A percentile compares a stretch with the other conserved stretches of the same genome.
These are phyloP conservation scores for Lepisosteus oculatus DNA, from an alignment of 2,113 vertebrate species.

Conservation along the genomic window DNA sequence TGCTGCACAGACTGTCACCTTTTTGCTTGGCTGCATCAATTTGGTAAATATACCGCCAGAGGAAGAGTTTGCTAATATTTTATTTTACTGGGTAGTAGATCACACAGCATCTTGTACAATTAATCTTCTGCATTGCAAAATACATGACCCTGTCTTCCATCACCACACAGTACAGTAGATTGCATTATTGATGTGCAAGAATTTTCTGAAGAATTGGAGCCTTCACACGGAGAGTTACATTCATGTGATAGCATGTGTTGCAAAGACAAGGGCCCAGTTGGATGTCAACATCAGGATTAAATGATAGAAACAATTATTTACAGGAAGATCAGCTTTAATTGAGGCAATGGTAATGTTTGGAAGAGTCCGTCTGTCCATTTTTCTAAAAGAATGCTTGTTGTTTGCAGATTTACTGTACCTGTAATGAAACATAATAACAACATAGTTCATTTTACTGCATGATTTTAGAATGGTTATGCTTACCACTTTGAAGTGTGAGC, in stretches of 20 bases:
- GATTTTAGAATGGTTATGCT: background rate
- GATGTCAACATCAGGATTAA: background rate
- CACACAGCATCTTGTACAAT: constrained; percentile 20
- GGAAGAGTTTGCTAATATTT: constrained; percentile 27
- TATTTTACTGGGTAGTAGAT: constrained; percentile 22
- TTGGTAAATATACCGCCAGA: constrained; percentile 30
- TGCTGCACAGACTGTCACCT: constrained; percentile 20
- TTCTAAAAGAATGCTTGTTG: too few relatives aligned
- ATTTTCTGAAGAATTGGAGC: background rate
- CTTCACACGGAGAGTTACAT: too few relatives aligned
- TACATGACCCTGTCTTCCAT: constrained; percentile 10
- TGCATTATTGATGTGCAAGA: constrained; percentile 28
- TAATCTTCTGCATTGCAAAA: constrained; percentile 26
- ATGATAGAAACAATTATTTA: too few relatives aligned
- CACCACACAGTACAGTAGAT: background rate
- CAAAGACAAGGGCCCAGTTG: background rate
- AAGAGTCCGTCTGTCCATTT: too few relatives aligned
- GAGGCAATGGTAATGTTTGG: too few relatives aligned
- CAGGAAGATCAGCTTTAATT: too few relatives aligned
- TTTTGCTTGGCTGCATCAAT: constrained; percentile 21
- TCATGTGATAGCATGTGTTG: too few relatives aligned
- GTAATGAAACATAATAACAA: too few relatives aligned
- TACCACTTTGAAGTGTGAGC: constrained; percentile 6
- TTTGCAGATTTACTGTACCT: too few relatives aligned
- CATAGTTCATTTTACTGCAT: background rate